Conservation (phyloP, 2,888 invertebrate species). For the Phyllotreta cruciferae region DNA sequence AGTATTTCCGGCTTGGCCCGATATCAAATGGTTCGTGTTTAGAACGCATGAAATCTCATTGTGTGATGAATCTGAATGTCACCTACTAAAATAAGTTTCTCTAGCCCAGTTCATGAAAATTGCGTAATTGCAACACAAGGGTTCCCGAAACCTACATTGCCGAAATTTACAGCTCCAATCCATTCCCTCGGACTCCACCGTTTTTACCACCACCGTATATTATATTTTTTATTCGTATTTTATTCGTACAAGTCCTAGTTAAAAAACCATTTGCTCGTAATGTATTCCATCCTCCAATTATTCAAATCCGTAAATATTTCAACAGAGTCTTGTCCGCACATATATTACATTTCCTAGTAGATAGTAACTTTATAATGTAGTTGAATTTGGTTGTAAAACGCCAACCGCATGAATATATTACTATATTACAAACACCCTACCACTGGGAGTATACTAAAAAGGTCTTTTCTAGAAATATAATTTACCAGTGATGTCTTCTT, state of each 20-base stretch:
- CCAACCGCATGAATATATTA: constrained; percentile 21
- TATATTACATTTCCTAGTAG: constrained; percentile 24
- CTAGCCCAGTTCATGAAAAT: constrained; percentile 37
- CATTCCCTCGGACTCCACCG: no score
- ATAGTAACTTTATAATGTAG: constrained; percentile 18
- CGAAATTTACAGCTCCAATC: no score
- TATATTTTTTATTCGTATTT: constrained; percentile 1
- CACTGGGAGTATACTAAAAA: constrained; percentile 19
- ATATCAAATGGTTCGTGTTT: constrained; percentile 44
- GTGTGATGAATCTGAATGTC: constrained; percentile 45
- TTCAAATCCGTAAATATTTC: constrained; percentile 25
- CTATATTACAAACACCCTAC: constrained; percentile 21
- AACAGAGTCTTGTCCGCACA: constrained; percentile 16
- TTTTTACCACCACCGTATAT: no score
- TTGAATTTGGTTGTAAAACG: constrained; percentile 25
- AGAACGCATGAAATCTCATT: constrained; percentile 45
- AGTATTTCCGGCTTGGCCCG: constrained; percentile 46
- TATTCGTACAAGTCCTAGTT: constrained; percentile 1
- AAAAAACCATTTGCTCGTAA: constrained; percentile 11
- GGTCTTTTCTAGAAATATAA: constrained; percentile 28
- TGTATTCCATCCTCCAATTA: constrained; percentile 14
- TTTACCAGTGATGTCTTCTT: constrained; percentile 36
- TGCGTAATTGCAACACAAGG: constrained; percentile 20
- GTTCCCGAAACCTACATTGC: background rate
- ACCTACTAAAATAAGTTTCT: constrained; percentile 42